Percentiles rank a stretch among this genome's conserved stretches.
Conservation (phyloP, 1,140 invertebrate genomes). For the Camponotus vicinus region DNA sequence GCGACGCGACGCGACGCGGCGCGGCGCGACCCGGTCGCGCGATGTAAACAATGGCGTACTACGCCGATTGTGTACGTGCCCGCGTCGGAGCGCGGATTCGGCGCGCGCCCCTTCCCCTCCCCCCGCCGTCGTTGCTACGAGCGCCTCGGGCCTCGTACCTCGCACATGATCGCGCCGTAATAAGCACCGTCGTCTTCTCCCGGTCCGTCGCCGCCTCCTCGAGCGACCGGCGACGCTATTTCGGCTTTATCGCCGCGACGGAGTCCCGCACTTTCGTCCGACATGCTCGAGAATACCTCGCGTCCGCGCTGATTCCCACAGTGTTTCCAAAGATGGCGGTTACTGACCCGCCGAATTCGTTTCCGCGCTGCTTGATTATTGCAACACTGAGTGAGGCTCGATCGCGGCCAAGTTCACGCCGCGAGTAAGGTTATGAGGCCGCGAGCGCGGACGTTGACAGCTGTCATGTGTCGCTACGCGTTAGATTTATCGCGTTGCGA, state of each 20-base stretch:
- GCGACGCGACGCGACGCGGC: conserved; percentile 10
- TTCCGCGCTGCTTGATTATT: neutral
- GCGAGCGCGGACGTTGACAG: neutral
- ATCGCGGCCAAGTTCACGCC: neutral
- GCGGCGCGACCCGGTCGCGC: conserved; percentile 27
- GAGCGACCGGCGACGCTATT: too few species aligned
- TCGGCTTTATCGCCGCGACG: too few species aligned
- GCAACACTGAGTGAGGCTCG: too few species aligned
- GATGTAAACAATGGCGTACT: conserved; percentile 42
- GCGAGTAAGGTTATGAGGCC: neutral
- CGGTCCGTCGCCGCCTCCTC: neutral
- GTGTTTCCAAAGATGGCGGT: too few species aligned
- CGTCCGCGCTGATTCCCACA: too few species aligned
- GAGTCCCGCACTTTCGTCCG: neutral
- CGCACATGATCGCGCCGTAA: neutral
- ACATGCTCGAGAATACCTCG: neutral
- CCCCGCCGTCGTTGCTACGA: neutral
- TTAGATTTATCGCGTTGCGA: neutral
- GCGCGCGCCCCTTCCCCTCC: neutral
- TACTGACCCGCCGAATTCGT: too few species aligned
- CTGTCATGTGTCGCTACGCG: neutral
- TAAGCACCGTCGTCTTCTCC: neutral
- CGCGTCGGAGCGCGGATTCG: neutral
- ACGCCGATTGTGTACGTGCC: too few species aligned
- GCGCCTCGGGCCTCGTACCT: neutral